Percentiles rank a stretch among this genome's conserved stretches.
Evolutionary conservation across 2,797 vertebrate species (phyloP).

Genomic region (Discoglossus pictus): DNA sequence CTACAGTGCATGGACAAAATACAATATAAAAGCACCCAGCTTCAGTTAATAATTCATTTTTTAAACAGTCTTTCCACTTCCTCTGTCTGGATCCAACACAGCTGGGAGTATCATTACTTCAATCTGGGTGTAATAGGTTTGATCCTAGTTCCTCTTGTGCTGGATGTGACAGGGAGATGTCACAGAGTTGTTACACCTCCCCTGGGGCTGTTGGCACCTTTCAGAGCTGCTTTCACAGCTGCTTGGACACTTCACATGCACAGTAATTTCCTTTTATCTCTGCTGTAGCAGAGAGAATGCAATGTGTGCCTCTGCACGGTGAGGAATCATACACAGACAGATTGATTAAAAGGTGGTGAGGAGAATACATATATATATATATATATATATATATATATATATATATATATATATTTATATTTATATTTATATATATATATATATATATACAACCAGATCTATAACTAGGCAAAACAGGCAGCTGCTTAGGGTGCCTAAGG

Average conservation of each 20-base stretch:
- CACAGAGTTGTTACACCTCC: conserved; percentile 37
- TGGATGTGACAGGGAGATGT: conserved; percentile 44
- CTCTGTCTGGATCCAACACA: conserved; percentile 17
- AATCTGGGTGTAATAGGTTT: conserved; percentile 41
- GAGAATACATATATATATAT: too few species aligned
- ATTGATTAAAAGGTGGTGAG: conserved; percentile 24
- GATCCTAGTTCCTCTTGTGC: conserved; percentile 32
- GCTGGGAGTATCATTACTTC: conserved; percentile 26
- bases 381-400: too few species aligned
- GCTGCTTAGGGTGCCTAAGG: too few species aligned
- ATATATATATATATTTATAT: too few species aligned
- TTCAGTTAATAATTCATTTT: conserved; percentile 19
- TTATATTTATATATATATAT: too few species aligned
- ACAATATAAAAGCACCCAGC: neutral
- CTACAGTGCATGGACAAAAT: conserved; percentile 1
- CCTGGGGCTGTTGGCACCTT: conserved; percentile 37
- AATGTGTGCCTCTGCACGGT: conserved; percentile 14
- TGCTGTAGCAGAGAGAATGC: conserved; percentile 13
- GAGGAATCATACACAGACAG: conserved; percentile 16
- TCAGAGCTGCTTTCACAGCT: conserved; percentile 41
- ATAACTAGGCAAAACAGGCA: too few species aligned
- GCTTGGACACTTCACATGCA: conserved; percentile 39
- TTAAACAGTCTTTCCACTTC: conserved; percentile 17
- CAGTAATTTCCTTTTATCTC: conserved; percentile 38
- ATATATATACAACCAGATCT: too few species aligned